These are phyloP conservation scores for Tilapia sparmanii DNA, from an alignment of 2,113 vertebrate genomes.

Conservation along the genomic window DNA sequence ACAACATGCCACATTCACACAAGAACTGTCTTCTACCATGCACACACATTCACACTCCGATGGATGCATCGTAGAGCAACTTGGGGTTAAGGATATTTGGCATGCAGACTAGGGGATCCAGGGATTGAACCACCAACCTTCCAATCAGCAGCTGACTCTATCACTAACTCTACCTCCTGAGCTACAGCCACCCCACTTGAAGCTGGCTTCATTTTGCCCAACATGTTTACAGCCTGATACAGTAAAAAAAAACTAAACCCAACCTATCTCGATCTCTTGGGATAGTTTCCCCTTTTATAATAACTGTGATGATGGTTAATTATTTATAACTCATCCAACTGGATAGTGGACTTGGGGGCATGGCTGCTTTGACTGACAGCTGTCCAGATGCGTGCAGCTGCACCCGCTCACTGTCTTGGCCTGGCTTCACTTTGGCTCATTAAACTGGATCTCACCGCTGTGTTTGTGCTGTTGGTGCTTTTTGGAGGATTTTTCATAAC, in stretches of 20 bases:
- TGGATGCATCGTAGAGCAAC: background rate
- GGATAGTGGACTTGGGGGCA: background rate
- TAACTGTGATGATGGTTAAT: background rate
- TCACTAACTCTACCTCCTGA: background rate
- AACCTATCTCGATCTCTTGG: background rate
- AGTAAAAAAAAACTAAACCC: rapidly evolving
- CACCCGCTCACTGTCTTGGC: background rate
- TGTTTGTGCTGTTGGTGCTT: background rate
- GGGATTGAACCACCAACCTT: background rate
- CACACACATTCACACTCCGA: background rate
- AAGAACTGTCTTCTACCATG: background rate
- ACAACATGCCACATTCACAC: background rate
- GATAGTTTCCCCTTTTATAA: background rate
- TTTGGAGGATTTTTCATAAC: background rate
- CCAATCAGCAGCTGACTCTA: background rate
- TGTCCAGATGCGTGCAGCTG: background rate
- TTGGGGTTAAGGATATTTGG: background rate
- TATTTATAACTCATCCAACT: background rate
- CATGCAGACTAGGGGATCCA: background rate
- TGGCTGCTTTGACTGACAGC: background rate
- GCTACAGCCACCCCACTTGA: background rate
- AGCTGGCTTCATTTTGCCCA: background rate
- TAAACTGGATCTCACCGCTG: background rate
- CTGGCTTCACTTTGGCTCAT: background rate
- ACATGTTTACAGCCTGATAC: background rate